Conservation (phyloP, 2,888 invertebrate species). For the Apodemia hepburni region DNA sequence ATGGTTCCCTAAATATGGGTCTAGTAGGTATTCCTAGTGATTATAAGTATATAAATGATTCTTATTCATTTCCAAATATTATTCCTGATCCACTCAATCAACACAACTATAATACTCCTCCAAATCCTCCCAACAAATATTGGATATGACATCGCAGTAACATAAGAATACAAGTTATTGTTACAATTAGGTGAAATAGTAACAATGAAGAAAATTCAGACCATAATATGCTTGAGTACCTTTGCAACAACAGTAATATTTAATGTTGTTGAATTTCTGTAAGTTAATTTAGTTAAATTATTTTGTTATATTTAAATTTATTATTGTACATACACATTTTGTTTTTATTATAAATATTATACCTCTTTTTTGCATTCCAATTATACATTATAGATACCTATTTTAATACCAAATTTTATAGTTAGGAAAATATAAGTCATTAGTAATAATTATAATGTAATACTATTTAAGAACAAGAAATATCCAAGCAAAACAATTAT, state of each 20-base stretch:
- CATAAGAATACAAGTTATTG: not conserved
- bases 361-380: conserved; percentile 74
- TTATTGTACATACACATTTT: conserved; percentile 36
- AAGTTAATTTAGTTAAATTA: conserved; percentile 25
- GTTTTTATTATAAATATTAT: conserved; percentile 52
- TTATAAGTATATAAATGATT: conserved; percentile 75
- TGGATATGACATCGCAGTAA: conserved; percentile 42
- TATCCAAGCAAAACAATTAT: conserved; percentile 2
- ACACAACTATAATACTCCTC: conserved; percentile 68
- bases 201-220: too few relatives aligned
- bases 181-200: not conserved
- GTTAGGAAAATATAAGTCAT: conserved; percentile 65
- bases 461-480: conserved; percentile 10
- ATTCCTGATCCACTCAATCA: conserved; percentile 61
- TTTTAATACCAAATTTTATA: conserved; percentile 61
- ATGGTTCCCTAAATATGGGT: conserved; percentile 72
- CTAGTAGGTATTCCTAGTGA: conserved; percentile 68
- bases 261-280: conserved; percentile 1
- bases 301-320: conserved; percentile 18
- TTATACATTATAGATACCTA: conserved; percentile 46
- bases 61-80: conserved; percentile 70
- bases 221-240: not conserved
- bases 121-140: conserved; percentile 43
- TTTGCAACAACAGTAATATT: not conserved
- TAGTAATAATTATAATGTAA: conserved; percentile 39